A percentile compares a stretch with the other conserved stretches of the same genome.
These are phyloP conservation scores for Cladorhizidae sp. DNA, from an alignment of 37 sponge, comb jelly and placozoan genomes.

Conservation along the genomic window DNA sequence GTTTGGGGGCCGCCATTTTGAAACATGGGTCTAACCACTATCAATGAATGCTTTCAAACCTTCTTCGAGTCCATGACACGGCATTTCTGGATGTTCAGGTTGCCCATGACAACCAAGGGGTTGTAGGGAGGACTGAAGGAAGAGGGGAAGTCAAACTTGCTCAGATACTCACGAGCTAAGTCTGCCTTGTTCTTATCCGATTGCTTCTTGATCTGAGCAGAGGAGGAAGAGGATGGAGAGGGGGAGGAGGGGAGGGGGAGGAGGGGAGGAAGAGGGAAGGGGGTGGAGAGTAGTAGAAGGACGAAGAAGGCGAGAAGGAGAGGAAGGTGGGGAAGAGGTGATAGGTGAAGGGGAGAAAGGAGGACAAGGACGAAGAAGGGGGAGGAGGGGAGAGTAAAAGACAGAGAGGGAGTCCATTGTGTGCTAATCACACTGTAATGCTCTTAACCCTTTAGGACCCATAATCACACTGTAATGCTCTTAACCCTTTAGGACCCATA, in stretches of 20 bases:
- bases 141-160: conserved; percentile 32
- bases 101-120: conserved; percentile 67
- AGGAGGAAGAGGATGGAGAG: not conserved
- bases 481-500: too few species aligned
- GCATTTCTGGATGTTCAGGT: conserved; percentile 41
- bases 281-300: not conserved
- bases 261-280: not conserved
- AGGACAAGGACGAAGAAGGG: too few species aligned
- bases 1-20: too few species aligned
- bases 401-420: not conserved
- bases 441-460: too few species aligned
- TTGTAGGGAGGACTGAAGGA: conserved; percentile 78
- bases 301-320: not conserved
- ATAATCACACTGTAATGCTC: too few species aligned
- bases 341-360: too few species aligned
- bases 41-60: conserved; percentile 25
- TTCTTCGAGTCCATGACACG: conserved; percentile 94
- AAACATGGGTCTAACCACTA: too few species aligned
- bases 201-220: conserved; percentile 60
- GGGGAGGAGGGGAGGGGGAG: not conserved
- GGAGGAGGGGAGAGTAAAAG: not conserved
- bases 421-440: too few species aligned
- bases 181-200: conserved; percentile 54
- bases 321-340: not conserved
- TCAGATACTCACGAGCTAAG: conserved; percentile 42